Evolutionary conservation across 2,113 vertebrate species (phyloP), one percentile per base, ranked within the genome.

Genomic region (Rattus norvegicus): DNA sequence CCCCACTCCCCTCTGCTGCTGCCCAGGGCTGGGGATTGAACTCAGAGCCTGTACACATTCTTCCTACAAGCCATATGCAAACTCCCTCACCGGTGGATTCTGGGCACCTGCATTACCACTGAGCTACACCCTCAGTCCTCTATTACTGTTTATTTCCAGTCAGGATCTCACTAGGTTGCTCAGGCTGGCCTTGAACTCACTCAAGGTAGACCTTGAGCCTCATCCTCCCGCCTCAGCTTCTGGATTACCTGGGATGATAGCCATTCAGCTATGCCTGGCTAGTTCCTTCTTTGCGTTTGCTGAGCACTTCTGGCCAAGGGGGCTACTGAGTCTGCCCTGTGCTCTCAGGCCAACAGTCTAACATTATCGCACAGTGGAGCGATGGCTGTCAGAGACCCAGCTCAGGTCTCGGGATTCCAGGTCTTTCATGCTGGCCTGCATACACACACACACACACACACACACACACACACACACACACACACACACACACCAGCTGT

Each of bases 1-100:
- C n/a, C 3, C 14, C 3, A 8, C 7, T 7, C 24, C 24, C 56
- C n/a, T 0, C 13, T 5, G 33, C 43, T 10, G 4, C 8, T 20
- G 30, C 19, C 30, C 30, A 14, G 33, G 13, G 24, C 47, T 54
- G 65, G 5, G 36, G 22, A 10, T 54, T 88, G 49, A 72, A 54
- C 49, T n/a, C 49, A 3, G 86, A 24, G 33, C 30, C 47, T 70
- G 47, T 4, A 14, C 20, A 54, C 16, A 6, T 9, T 33, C 16
- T 86, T 20, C 16, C 14, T 19, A 19, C 26, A 36, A 70, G 20
- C 65, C 85, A 54, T 11, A 26, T 12, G 16, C 30, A 26, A 1
- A 49, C 61, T 12, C 43, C 28, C 19, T 86, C 28, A 0, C 39
- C 0, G 39, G 47, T 28, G 67, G 67, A 39, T 36, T 36, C 65